These are phyloP conservation scores for Phyllostomus discolor DNA, from an alignment of 2,113 vertebrate genomes.

Conservation along the genomic window DNA sequence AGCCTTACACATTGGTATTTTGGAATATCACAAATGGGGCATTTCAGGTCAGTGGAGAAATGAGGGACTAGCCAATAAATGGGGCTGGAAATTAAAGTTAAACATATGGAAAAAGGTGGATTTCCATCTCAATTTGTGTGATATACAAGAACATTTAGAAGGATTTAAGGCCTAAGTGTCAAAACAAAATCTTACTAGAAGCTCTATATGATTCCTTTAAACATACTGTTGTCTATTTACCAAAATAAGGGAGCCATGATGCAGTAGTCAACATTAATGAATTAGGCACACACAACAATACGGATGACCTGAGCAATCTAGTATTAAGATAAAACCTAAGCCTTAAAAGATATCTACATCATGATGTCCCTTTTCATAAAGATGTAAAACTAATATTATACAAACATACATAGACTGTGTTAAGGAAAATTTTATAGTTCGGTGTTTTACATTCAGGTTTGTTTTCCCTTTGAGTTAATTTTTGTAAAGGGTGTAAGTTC, in stretches of 20 bases:
- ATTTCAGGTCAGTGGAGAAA: not conserved
- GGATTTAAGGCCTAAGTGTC: not conserved
- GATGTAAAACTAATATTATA: not conserved
- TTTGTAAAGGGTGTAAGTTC: not conserved
- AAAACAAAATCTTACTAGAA: not conserved
- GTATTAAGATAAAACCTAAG: not conserved
- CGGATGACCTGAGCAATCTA: not conserved
- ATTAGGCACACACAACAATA: not conserved
- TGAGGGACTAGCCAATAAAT: not conserved
- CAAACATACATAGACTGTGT: not conserved
- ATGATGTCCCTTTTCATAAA: not conserved
- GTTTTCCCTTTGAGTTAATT: not conserved
- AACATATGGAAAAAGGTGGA: not conserved
- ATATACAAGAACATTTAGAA: not conserved
- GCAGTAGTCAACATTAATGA: not conserved
- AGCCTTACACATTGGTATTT: not conserved
- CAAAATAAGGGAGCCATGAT: not conserved
- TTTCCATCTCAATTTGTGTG: not conserved
- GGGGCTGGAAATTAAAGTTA: not conserved
- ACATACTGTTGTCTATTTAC: not conserved
- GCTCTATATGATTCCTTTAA: not conserved
- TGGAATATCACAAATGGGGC: not conserved
- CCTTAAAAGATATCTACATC: not conserved
- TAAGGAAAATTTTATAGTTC: not conserved
- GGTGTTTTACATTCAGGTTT: not conserved